A percentile compares a stretch with the other conserved stretches of the same genome.
phyloP scores from a whole-genome alignment of 2,888 invertebrate genomes.

The Chaetoderma sp. region DNA sequence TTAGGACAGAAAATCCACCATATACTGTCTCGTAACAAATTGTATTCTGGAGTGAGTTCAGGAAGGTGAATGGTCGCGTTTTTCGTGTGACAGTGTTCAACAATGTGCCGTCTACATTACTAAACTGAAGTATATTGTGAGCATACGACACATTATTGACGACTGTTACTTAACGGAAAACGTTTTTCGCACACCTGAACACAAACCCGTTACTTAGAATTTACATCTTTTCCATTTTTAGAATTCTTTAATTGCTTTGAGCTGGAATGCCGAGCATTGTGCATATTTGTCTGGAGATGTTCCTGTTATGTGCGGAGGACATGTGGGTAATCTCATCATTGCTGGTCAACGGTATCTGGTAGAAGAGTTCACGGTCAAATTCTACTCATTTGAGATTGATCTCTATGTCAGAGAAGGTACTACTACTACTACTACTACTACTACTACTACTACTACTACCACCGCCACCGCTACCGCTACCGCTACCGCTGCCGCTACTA shows the following conservation, averaged over 20 bases:
- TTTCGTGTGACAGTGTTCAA: too few relatives aligned
- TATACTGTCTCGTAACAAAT: too few relatives aligned
- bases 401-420: slow-evolving; percentile 50
- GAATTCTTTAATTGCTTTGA: slow-evolving; percentile 48
- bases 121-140: too few relatives aligned
- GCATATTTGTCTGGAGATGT: slow-evolving; percentile 51
- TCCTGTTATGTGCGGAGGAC: slow-evolving; percentile 47
- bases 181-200: too few relatives aligned
- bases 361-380: slow-evolving; percentile 50
- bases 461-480: neutral
- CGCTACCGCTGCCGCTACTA: neutral
- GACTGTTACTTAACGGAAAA: too few relatives aligned
- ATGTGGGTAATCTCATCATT: slow-evolving; percentile 48
- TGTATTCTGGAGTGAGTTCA: too few relatives aligned
- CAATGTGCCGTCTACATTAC: too few relatives aligned
- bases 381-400: slow-evolving; percentile 59
- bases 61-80: too few relatives aligned
- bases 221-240: slow-evolving; percentile 23
- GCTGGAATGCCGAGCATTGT: slow-evolving; percentile 42
- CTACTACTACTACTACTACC: neutral
- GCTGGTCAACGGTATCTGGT: slow-evolving; percentile 50
- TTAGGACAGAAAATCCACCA: too few relatives aligned
- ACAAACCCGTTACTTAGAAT: too few relatives aligned
- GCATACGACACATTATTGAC: too few relatives aligned
- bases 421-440: neutral